These are phyloP conservation scores for Lucilia cuprina DNA, from an alignment of 1,140 invertebrate species.

Conservation along the genomic window DNA sequence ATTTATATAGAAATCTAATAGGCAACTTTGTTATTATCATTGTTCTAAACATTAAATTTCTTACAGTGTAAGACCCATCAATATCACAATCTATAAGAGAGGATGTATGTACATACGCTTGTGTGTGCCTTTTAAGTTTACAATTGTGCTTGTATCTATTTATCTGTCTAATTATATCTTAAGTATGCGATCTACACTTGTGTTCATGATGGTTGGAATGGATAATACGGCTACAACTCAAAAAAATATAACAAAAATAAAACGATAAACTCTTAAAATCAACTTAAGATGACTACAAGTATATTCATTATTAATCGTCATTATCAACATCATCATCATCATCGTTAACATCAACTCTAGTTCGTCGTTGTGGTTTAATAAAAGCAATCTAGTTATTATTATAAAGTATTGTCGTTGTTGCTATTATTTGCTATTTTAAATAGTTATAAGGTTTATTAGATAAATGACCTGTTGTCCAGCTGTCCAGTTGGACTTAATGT, in stretches of 20 bases:
- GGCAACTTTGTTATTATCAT: too few relatives aligned
- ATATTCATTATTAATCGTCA: background rate
- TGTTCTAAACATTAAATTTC: background rate
- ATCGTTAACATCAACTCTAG: background rate
- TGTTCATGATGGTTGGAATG: background rate
- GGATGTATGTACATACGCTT: background rate
- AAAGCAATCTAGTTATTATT: too few relatives aligned
- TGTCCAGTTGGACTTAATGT: background rate
- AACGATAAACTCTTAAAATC: background rate
- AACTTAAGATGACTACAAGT: background rate
- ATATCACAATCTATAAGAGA: background rate
- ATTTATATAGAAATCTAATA: too few relatives aligned
- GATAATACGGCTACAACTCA: background rate
- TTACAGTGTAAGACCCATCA: background rate
- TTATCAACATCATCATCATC: background rate
- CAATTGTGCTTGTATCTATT: background rate
- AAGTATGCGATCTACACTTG: background rate
- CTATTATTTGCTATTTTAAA: background rate
- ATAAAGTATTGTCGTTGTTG: background rate
- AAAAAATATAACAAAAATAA: background rate
- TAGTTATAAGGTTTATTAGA: background rate
- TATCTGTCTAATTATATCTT: background rate
- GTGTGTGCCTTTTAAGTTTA: background rate
- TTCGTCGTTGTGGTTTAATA: too few relatives aligned
- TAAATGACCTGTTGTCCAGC: constrained; percentile 1